Evolutionary conservation across 2,888 invertebrate genomes (phyloP).

Genomic region (Meloe dianella): DNA sequence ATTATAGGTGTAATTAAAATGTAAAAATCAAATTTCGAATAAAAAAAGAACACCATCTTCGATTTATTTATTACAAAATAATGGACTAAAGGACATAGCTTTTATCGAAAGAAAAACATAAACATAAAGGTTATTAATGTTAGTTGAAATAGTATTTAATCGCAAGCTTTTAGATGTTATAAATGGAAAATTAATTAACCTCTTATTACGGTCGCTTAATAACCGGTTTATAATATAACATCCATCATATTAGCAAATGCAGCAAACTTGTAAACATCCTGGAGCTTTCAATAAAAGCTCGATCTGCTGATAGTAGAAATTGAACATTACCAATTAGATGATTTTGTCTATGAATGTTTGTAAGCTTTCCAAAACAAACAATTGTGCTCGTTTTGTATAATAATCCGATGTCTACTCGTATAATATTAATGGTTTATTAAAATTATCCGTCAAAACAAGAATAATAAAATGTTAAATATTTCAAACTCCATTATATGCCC

Average conservation of each 20-base stretch:
- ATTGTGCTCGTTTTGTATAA: too few relatives aligned
- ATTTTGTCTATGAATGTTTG: too few relatives aligned
- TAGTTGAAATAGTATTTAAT: background rate
- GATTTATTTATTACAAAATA: too few relatives aligned
- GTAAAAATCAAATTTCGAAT: background rate
- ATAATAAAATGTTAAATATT: background rate
- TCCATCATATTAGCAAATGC: background rate
- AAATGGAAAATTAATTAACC: constrained; percentile 9
- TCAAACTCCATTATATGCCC: background rate
- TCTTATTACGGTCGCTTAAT: constrained; percentile 1
- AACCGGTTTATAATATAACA: background rate
- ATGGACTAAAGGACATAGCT: background rate
- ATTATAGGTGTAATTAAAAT: background rate
- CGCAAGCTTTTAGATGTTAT: background rate
- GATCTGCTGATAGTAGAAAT: background rate
- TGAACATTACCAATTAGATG: background rate
- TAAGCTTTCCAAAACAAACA: too few relatives aligned
- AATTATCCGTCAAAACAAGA: too few relatives aligned
- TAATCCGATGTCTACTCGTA: too few relatives aligned
- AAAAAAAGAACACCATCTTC: background rate
- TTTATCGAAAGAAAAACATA: background rate
- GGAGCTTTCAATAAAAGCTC: background rate
- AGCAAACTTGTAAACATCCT: background rate
- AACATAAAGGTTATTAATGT: background rate
- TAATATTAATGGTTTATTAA: too few relatives aligned